A percentile compares a stretch with the other conserved stretches of the same genome.
These are phyloP conservation scores for Hiodon alosoides DNA, from an alignment of 2,113 vertebrate genomes.

Conservation along the genomic window DNA sequence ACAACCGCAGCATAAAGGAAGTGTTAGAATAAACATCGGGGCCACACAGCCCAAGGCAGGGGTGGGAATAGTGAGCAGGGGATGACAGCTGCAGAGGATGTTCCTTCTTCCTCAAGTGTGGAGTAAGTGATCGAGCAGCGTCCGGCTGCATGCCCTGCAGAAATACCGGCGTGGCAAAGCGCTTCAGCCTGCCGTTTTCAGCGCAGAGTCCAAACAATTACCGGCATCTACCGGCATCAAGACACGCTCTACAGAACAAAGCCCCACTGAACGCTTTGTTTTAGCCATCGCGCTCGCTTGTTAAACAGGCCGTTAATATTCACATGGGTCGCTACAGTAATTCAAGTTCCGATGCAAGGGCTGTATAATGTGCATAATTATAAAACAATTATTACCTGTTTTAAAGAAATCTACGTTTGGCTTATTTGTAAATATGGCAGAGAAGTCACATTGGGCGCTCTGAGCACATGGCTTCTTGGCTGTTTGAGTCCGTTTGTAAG, in stretches of 20 bases:
- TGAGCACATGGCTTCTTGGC: background rate
- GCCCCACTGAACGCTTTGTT: background rate
- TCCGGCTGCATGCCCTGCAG: background rate
- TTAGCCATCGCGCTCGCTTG: background rate
- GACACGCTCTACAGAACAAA: background rate
- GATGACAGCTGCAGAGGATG: slow-evolving; percentile 30
- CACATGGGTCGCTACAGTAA: background rate
- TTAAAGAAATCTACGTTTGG: background rate
- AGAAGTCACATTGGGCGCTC: background rate
- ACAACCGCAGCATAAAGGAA: background rate
- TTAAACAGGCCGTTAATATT: background rate
- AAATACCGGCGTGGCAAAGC: background rate
- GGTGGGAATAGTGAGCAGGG: background rate
- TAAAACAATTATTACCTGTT: background rate
- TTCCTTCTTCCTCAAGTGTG: slow-evolving; percentile 13
- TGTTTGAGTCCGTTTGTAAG: background rate
- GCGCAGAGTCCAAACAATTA: background rate
- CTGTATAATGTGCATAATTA: background rate
- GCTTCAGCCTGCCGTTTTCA: background rate
- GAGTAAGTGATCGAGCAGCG: background rate
- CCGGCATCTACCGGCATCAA: background rate
- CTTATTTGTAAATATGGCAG: background rate
- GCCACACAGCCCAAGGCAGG: background rate
- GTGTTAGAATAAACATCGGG: background rate
- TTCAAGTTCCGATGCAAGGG: background rate